Percentiles rank a stretch among this genome's conserved stretches.
Conservation (phyloP, 2,797 vertebrate species). For the Menidia menidia region DNA sequence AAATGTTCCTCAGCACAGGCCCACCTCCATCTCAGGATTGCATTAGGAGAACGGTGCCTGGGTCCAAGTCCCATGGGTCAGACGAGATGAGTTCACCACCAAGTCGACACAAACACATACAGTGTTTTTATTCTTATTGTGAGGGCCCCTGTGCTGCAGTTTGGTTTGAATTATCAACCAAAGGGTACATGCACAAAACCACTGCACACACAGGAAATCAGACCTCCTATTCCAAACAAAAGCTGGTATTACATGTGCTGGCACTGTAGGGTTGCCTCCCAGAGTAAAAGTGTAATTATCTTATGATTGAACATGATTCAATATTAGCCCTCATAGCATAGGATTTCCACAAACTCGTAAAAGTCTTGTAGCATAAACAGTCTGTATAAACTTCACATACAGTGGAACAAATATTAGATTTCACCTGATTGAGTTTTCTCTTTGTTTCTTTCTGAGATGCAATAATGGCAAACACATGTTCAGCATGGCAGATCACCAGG, state of each 20-base stretch:
- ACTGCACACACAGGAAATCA: conserved; percentile 36
- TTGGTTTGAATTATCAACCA: conserved; percentile 49
- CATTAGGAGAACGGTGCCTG: conserved; percentile 38
- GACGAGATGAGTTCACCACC: conserved; percentile 40
- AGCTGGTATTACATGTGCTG: conserved; percentile 21
- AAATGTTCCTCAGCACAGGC: conserved; percentile 29
- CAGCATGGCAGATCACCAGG: conserved; percentile 75
- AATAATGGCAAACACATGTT: conserved; percentile 82
- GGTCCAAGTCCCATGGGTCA: conserved; percentile 42
- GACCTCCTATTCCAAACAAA: conserved; percentile 38
- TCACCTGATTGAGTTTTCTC: conserved; percentile 76
- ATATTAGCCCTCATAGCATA: conserved; percentile 53
- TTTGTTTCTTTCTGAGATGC: conserved; percentile 72
- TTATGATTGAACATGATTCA: conserved; percentile 57
- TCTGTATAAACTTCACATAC: conserved; percentile 32
- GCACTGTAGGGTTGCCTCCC: conserved; percentile 45
- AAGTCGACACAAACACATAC: conserved; percentile 21
- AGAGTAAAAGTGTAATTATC: conserved; percentile 70
- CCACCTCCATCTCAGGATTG: conserved; percentile 51
- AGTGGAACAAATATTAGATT: conserved; percentile 65
- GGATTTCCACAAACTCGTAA: conserved; percentile 37
- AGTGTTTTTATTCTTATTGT: conserved; percentile 31
- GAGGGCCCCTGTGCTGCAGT: conserved; percentile 30
- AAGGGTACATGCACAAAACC: conserved; percentile 32
- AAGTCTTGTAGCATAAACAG: conserved; percentile 29